phyloP scores from a whole-genome alignment of 2,888 invertebrate genomes.

The Esperia sulphurella region DNA sequence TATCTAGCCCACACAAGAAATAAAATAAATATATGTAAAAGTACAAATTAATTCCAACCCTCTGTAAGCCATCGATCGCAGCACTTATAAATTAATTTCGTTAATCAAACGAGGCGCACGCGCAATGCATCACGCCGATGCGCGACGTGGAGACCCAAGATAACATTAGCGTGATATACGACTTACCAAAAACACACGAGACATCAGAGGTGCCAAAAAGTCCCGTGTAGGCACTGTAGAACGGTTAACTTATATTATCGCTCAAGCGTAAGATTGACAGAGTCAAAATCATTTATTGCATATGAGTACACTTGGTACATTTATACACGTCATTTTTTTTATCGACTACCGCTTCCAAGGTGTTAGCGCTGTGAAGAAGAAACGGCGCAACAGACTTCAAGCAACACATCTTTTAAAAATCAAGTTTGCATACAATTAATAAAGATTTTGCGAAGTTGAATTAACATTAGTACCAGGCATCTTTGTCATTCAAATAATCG shows the following conservation, averaged over 20 bases:
- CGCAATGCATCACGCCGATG: constrained; percentile 68
- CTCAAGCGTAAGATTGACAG: constrained; percentile 36
- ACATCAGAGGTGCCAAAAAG: constrained; percentile 44
- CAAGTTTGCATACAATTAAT: no score
- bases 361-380: no score
- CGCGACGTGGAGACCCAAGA: constrained; percentile 46
- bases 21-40: constrained; percentile 13
- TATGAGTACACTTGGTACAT: no score
- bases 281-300: no score
- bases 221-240: constrained; percentile 14
- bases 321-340: no score
- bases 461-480: no score
- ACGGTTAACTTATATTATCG: constrained; percentile 29
- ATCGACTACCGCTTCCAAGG: no score
- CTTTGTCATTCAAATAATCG: no score
- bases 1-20: neutral
- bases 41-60: constrained; percentile 45
- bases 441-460: no score
- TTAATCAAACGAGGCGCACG: constrained; percentile 63
- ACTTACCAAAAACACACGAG: constrained; percentile 38
- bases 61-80: constrained; percentile 28
- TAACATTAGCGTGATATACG: constrained; percentile 73
- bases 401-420: no score
- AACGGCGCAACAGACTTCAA: no score
- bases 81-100: constrained; percentile 73